Evolutionary conservation across 2,888 invertebrate genomes (phyloP).

Genomic region (Odiellus spinosus): DNA sequence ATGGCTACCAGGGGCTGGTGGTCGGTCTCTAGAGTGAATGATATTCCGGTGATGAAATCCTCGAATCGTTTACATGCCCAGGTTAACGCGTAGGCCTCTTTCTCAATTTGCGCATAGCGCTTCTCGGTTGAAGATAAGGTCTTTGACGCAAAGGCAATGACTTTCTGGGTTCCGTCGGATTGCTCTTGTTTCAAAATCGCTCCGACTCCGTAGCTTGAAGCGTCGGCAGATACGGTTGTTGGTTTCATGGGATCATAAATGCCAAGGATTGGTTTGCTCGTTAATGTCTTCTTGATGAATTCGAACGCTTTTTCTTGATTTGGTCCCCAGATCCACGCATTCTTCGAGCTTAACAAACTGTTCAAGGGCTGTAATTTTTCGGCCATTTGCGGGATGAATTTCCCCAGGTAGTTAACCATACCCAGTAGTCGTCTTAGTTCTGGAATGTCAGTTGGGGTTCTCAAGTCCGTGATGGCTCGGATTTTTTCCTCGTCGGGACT

Average conservation of each 20-base stretch:
- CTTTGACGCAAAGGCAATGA: slow-evolving; percentile 26
- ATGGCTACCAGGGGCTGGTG: no score
- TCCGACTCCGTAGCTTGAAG: slow-evolving; percentile 25
- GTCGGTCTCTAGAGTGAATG: no score
- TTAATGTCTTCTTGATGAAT: background rate
- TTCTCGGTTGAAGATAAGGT: slow-evolving; percentile 23
- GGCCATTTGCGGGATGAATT: background rate
- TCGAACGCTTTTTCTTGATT: background rate
- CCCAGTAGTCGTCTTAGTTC: background rate
- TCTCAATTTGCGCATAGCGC: slow-evolving; percentile 28
- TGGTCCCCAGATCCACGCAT: background rate
- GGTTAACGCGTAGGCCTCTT: slow-evolving; percentile 28
- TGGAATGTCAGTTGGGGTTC: background rate
- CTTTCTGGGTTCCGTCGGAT: slow-evolving; percentile 18
- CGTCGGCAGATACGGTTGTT: background rate
- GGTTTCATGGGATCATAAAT: background rate
- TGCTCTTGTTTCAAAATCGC: slow-evolving; percentile 23
- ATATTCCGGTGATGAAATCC: no score
- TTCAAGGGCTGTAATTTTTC: background rate
- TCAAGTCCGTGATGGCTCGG: background rate
- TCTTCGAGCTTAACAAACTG: background rate
- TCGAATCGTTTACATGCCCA: no score
- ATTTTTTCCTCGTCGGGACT: background rate
- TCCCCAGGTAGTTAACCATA: no score
- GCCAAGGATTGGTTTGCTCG: background rate